These are phyloP conservation scores for Trypoxylus dichotomus DNA, from an alignment of 1,140 invertebrate genomes.

Conservation along the genomic window DNA sequence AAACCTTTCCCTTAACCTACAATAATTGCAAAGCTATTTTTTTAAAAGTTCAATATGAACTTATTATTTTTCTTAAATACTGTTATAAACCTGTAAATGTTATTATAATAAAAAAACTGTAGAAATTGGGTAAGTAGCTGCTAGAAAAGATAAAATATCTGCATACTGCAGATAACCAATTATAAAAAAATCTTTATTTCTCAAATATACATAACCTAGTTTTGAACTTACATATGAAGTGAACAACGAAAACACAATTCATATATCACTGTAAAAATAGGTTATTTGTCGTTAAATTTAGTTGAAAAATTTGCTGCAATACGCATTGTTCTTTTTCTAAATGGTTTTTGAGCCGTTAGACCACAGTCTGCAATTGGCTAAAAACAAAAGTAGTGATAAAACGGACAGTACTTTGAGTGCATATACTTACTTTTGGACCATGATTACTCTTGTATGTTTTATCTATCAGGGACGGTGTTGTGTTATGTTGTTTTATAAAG, in stretches of 20 bases:
- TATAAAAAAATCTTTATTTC: neutral
- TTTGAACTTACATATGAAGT: neutral
- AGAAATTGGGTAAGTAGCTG: no score
- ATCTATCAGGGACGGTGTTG: neutral
- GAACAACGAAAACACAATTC: neutral
- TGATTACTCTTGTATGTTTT: neutral
- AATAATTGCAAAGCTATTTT: no score
- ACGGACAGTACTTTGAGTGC: neutral
- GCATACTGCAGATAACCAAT: neutral
- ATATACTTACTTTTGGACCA: neutral
- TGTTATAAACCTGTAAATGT: no score
- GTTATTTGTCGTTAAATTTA: neutral
- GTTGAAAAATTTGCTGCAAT: constrained; percentile 11
- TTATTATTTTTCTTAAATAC: no score
- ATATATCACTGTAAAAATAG: neutral
- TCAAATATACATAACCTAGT: neutral
- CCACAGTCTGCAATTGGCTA: neutral
- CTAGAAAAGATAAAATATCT: neutral
- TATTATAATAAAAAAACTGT: no score
- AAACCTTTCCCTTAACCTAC: no score
- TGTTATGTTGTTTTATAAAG: neutral
- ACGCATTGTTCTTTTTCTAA: constrained; percentile 8
- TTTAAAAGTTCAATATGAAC: no score
- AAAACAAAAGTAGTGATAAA: neutral
- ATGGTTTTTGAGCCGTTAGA: neutral